These are phyloP conservation scores for Phyllostomus discolor DNA, from an alignment of 2,113 vertebrate species.

Conservation along the genomic window DNA sequence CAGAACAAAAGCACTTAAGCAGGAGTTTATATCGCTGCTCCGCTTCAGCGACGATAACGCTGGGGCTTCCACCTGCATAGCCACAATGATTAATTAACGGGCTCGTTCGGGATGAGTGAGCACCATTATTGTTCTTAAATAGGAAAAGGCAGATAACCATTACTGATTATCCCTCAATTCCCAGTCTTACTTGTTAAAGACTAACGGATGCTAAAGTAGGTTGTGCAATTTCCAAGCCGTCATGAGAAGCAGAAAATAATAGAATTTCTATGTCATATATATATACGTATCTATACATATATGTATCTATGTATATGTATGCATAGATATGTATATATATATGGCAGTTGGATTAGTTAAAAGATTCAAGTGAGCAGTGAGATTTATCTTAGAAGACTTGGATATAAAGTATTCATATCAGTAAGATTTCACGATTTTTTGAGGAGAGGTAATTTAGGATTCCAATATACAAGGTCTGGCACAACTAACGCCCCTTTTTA, in stretches of 20 bases:
- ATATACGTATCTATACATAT: not conserved
- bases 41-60: conserved; percentile 80
- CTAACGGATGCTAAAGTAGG: conserved; percentile 79
- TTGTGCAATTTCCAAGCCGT: conserved; percentile 77
- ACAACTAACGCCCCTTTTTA: no score
- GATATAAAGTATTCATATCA: conserved; percentile 21
- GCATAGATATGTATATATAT: not conserved
- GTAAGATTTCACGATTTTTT: not conserved
- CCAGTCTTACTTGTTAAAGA: conserved; percentile 81
- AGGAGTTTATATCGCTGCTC: conserved; percentile 78
- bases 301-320: not conserved
- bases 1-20: conserved; percentile 79
- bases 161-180: conserved; percentile 84
- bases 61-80: conserved; percentile 86
- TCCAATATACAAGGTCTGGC: not conserved
- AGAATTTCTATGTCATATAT: conserved; percentile 66
- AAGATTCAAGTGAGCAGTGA: conserved; percentile 52
- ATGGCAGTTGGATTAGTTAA: conserved; percentile 46
- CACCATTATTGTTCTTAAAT: conserved; percentile 95
- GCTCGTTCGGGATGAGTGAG: conserved; percentile 87
- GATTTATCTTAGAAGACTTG: conserved; percentile 3
- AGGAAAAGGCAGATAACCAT: conserved; percentile 90
- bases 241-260: conserved; percentile 73
- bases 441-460: not conserved
- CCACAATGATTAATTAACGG: conserved; percentile 95